Percentiles rank a stretch among this genome's conserved stretches.
These are phyloP conservation scores for Sardina pilchardus DNA, from an alignment of 2,113 vertebrate species.

Conservation along the genomic window DNA sequence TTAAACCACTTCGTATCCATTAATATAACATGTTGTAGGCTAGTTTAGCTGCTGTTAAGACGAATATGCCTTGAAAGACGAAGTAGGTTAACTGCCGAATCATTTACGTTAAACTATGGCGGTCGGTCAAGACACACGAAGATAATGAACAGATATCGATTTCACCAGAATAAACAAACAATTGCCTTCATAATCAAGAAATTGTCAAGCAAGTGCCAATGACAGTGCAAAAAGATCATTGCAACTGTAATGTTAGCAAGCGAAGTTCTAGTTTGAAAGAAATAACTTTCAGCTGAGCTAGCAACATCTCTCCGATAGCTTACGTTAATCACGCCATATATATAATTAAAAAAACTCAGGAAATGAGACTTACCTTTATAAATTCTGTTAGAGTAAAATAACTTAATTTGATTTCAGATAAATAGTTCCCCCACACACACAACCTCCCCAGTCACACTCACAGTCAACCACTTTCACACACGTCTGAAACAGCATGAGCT, in stretches of 20 bases:
- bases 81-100: neutral
- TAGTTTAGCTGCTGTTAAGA: neutral
- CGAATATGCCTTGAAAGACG: neutral
- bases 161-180: too few relatives aligned
- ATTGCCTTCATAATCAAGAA: too few relatives aligned
- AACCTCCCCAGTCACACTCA: neutral
- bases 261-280: neutral
- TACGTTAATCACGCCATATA: too few relatives aligned
- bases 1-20: neutral
- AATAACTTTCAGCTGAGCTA: neutral
- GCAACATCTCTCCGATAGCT: neutral
- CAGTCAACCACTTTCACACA: conserved; percentile 32
- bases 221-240: neutral
- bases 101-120: neutral
- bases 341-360: neutral
- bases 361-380: conserved; percentile 37
- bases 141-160: neutral
- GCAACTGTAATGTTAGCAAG: neutral
- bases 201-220: too few relatives aligned
- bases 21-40: too few relatives aligned
- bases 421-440: conserved; percentile 29
- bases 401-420: conserved; percentile 43
- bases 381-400: conserved; percentile 46
- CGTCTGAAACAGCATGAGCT: neutral
- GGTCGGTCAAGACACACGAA: neutral